These are phyloP conservation scores for Silurus meridionalis DNA, from an alignment of 2,113 vertebrate genomes.

Conservation along the genomic window DNA sequence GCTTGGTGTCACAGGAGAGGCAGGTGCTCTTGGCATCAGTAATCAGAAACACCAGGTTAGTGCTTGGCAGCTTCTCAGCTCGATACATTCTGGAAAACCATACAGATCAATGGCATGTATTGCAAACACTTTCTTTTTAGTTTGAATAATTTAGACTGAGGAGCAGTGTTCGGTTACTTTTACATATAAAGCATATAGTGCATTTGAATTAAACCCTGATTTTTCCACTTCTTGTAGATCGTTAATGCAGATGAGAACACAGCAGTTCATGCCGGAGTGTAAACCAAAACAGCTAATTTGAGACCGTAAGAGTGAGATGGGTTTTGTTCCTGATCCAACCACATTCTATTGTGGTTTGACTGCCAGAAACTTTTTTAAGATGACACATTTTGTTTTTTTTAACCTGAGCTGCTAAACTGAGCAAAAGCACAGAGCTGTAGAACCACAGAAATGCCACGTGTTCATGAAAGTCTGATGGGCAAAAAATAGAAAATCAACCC, in stretches of 20 bases:
- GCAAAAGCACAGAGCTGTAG: neutral
- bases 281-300: neutral
- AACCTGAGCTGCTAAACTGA: neutral
- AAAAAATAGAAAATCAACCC: neutral
- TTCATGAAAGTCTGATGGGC: neutral
- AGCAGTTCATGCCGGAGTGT: neutral
- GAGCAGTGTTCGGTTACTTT: neutral
- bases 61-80: conserved; percentile 92
- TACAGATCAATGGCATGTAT: conserved; percentile 39
- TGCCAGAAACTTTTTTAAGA: neutral
- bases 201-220: neutral
- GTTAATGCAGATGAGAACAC: neutral
- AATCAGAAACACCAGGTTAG: conserved; percentile 95
- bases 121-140: neutral
- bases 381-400: neutral
- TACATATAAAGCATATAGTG: neutral
- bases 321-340: neutral
- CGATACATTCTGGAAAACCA: conserved; percentile 81
- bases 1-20: conserved; percentile 86
- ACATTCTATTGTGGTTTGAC: neutral
- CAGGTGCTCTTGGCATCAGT: conserved; percentile 91
- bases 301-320: neutral
- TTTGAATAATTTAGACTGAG: neutral
- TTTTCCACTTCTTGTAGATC: neutral
- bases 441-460: neutral